These are phyloP conservation scores for Brachypteracias leptosomus DNA, from an alignment of 2,113 vertebrate genomes.

Conservation along the genomic window DNA sequence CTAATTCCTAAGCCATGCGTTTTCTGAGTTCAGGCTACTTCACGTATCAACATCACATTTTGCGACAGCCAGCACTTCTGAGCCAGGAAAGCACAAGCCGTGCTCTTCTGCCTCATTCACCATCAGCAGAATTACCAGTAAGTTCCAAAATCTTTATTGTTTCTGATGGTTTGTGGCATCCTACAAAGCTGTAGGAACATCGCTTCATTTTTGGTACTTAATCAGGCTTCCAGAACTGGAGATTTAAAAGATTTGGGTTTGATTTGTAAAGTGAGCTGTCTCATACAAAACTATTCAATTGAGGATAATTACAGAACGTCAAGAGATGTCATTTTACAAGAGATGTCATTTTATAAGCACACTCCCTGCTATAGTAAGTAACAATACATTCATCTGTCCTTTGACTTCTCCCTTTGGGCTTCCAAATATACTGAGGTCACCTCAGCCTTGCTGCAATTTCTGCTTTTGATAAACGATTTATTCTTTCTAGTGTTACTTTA, in stretches of 20 bases:
- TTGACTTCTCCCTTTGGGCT: background rate
- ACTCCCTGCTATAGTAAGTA: background rate
- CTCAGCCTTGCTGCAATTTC: background rate
- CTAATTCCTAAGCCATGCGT: background rate
- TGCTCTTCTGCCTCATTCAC: background rate
- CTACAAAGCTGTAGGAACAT: background rate
- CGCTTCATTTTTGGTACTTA: background rate
- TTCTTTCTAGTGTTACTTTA: background rate
- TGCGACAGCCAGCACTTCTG: background rate
- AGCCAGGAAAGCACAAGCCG: slow-evolving; percentile 11
- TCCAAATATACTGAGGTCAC: background rate
- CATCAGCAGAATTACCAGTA: background rate
- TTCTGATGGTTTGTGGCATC: background rate
- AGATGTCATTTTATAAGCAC: background rate
- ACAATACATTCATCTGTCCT: background rate
- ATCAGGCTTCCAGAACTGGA: background rate
- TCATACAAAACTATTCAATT: background rate
- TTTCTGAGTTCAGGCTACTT: background rate
- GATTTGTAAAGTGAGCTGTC: background rate
- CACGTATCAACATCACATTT: background rate
- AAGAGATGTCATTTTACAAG: background rate
- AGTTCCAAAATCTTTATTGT: slow-evolving; percentile 31
- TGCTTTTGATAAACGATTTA: background rate
- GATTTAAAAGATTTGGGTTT: background rate
- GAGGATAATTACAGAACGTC: background rate